Evolutionary conservation across 2,113 vertebrate genomes (phyloP).

Genomic region (Calyptommatus sinebrachiatus): DNA sequence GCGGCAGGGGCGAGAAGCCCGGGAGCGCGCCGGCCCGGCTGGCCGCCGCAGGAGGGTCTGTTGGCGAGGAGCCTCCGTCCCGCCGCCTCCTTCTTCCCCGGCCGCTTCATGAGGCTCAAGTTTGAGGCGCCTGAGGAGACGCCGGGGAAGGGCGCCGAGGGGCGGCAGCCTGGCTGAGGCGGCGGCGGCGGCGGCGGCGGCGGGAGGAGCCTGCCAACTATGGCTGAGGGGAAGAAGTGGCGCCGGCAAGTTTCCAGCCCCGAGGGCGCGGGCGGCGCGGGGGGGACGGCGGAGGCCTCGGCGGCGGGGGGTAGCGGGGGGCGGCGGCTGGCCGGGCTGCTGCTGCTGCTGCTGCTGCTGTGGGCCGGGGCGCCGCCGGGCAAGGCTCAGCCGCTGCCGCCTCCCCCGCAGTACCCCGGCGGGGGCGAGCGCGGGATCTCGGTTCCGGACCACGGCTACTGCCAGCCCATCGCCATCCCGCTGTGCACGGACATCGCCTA

Average conservation of each 20-base stretch:
- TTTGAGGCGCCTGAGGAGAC: constrained; percentile 48
- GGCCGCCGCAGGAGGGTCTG: not conserved
- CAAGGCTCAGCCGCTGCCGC: constrained; percentile 34
- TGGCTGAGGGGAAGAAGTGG: constrained; percentile 71
- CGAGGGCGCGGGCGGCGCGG: constrained; percentile 32
- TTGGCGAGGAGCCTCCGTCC: constrained; percentile 19
- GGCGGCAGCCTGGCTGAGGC: constrained; percentile 55
- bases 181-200: constrained; percentile 23
- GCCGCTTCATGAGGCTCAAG: constrained; percentile 70
- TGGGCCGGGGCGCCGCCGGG: constrained; percentile 47
- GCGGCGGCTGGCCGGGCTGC: constrained; percentile 10
- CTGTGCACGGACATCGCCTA: constrained; percentile 91
- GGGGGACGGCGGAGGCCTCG: constrained; percentile 35
- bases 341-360: constrained; percentile 41
- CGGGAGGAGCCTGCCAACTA: constrained; percentile 59
- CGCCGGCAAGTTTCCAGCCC: constrained; percentile 45
- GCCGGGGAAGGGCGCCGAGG: constrained; percentile 19
- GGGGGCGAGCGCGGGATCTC: constrained; percentile 85
- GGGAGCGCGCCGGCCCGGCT: constrained; percentile 36
- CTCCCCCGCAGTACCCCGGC: too few species aligned
- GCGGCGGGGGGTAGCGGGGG: too few species aligned
- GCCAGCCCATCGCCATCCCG: constrained; percentile 88
- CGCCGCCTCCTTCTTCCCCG: constrained; percentile 30
- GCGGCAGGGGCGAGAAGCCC: constrained; percentile 40
- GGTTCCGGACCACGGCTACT: constrained; percentile 87